Conservation (phyloP, 2,113 vertebrate species). For the Forbesichthys papilliferus region DNA sequence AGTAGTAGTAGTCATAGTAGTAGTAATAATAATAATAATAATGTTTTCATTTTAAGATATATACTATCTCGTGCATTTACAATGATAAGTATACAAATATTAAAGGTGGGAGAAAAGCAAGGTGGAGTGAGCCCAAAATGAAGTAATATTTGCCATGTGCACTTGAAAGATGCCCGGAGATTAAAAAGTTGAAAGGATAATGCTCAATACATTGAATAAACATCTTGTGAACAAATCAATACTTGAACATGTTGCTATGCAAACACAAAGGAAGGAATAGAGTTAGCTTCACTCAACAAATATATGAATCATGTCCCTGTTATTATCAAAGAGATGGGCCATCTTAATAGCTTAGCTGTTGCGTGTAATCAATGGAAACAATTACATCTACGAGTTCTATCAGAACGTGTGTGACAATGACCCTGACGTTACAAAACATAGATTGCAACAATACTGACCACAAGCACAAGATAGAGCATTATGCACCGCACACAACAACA, state of each 20-base stretch:
- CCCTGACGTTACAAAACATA: not conserved
- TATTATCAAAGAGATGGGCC: not conserved
- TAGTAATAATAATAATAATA: too few species aligned
- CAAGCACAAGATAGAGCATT: not conserved
- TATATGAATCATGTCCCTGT: slow-evolving; percentile 39
- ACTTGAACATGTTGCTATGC: slow-evolving; percentile 32
- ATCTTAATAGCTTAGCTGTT: not conserved
- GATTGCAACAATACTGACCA: not conserved
- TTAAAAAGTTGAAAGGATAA: slow-evolving; percentile 26
- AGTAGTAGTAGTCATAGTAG: too few species aligned
- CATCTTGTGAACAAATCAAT: slow-evolving; percentile 57
- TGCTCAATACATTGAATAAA: slow-evolving; percentile 39
- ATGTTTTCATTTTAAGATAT: too few species aligned
- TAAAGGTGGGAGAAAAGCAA: too few species aligned
- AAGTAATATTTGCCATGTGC: too few species aligned
- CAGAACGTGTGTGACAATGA: not conserved
- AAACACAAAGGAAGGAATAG: slow-evolving; percentile 43
- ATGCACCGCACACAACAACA: not conserved
- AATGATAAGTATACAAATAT: too few species aligned
- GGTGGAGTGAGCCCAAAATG: too few species aligned
- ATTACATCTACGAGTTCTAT: not conserved
- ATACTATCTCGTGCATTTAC: too few species aligned
- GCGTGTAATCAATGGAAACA: not conserved
- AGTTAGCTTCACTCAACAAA: slow-evolving; percentile 39
- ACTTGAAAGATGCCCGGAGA: too few species aligned